Conservation (phyloP, 2,113 vertebrate genomes). For the Paraplagusia blochii region DNA sequence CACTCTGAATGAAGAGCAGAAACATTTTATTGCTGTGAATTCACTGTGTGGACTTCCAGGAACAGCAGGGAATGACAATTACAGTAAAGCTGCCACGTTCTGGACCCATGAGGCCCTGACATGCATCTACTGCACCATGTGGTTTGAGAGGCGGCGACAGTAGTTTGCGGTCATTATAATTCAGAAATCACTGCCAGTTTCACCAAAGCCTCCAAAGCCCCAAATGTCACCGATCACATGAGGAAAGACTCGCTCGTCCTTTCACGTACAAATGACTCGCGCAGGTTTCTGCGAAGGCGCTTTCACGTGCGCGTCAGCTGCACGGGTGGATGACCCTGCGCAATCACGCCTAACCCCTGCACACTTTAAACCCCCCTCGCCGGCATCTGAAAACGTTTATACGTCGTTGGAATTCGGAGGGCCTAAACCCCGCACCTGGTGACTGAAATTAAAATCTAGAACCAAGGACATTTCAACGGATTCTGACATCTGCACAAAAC, state of each 20-base stretch:
- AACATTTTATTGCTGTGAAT: slow-evolving; percentile 11
- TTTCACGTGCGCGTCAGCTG: slow-evolving; percentile 1
- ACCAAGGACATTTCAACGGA: slow-evolving; percentile 52
- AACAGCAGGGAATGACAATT: slow-evolving; percentile 33
- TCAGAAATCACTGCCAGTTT: slow-evolving; percentile 39
- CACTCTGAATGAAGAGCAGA: slow-evolving; percentile 16
- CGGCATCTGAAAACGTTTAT: slow-evolving; percentile 64
- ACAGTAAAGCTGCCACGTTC: slow-evolving; percentile 41
- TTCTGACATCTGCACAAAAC: slow-evolving; percentile 21
- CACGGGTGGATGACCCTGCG: slow-evolving; percentile 11
- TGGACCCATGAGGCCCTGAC: slow-evolving; percentile 38
- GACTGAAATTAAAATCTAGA: slow-evolving; percentile 43
- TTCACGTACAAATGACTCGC: slow-evolving; percentile 14
- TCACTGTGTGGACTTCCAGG: slow-evolving; percentile 47
- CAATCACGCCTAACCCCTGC: slow-evolving; percentile 23
- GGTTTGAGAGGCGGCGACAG: slow-evolving; percentile 51
- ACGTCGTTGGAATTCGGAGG: slow-evolving; percentile 37
- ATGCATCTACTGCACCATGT: slow-evolving; percentile 37
- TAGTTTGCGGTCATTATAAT: slow-evolving; percentile 44
- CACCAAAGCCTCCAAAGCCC: slow-evolving; percentile 30
- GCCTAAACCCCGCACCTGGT: slow-evolving; percentile 54
- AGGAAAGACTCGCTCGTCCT: slow-evolving; percentile 15
- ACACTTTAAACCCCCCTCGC: slow-evolving; percentile 13
- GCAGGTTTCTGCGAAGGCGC: slow-evolving; percentile 20
- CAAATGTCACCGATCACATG: slow-evolving; percentile 26